phyloP scores from a whole-genome alignment of 2,888 invertebrate genomes.

The Leuctra nigra region DNA sequence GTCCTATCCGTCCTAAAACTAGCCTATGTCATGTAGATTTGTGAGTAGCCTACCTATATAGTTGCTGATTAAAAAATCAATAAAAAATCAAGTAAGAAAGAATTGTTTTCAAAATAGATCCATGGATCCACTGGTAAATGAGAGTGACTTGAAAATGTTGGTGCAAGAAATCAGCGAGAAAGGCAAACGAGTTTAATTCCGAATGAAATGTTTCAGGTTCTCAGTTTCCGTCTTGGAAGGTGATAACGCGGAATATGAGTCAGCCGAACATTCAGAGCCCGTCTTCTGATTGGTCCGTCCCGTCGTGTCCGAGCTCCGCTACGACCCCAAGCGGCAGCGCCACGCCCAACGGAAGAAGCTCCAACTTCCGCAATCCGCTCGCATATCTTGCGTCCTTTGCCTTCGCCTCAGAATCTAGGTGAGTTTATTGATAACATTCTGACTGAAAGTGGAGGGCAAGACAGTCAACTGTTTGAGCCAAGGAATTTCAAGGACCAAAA shows the following conservation, averaged over 20 bases:
- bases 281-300: conserved; percentile 37
- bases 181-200: neutral
- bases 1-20: neutral
- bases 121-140: too few species aligned
- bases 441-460: neutral
- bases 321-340: conserved; percentile 25
- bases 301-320: conserved; percentile 34
- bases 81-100: neutral
- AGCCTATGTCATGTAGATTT: too few species aligned
- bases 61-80: too few species aligned
- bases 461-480: neutral
- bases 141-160: too few species aligned
- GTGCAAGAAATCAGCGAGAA: neutral
- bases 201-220: conserved; percentile 26
- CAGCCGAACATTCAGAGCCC: conserved; percentile 31
- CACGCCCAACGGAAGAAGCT: conserved; percentile 27
- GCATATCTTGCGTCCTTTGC: conserved; percentile 34
- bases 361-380: conserved; percentile 28
- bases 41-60: too few species aligned
- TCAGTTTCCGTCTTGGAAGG: conserved; percentile 32
- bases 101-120: neutral
- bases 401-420: conserved; percentile 31
- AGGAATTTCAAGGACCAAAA: too few species aligned
- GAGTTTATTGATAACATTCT: conserved; percentile 11
- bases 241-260: conserved; percentile 27